Base-by-base conservation (phyloP, 2,888 invertebrate species). In the Sericinus montela region DNA sequence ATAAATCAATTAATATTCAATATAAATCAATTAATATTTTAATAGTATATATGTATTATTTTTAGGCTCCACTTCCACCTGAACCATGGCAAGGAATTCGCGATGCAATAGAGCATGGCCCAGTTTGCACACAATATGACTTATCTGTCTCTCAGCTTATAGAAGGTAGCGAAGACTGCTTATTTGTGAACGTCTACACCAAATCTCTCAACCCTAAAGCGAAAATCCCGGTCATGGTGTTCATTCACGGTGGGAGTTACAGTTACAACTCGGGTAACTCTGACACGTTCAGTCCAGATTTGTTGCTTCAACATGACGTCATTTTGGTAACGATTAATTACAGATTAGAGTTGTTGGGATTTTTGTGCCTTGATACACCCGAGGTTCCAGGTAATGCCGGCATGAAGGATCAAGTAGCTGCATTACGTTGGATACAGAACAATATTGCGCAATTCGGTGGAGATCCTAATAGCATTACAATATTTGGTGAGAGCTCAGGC, bases 401-500 rank as follows among this genome's bases (percentile, higher is more conserved):
- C 0, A 65, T 84, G 53, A 84, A 80, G 53, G 84, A 85, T 48
- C 81, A 82, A 60, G 77, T 80, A 0, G 57, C 69, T 29, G 82
- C 80, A 3, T 49, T 82, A 13, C 67, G 63, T 11, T 81, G 81
- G 81, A 56, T 82, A 0, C 70, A 72, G 45, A 63, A 73, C 11
- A 81, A 81, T 43, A 80, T 82, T 28, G 60, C 48, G 0, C 55
- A 67, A 19, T 81, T 83, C 47, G 82, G 83, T 1, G 83, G 83
- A 0, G 72, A 83, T 51, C 65, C 75, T 1, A 62, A 74, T 10
- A 76, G 77, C 46, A 64, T 85, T 13, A 84, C 86, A 0, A 53
- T 89, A 42, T 79, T 84, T 51, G 89, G 88, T 0, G 79, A 84
- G 51, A 86, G 86, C 50, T 78, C 87, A 1, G 90, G 89, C 1